Percentiles rank a stretch among this genome's conserved stretches.
phyloP scores from a whole-genome alignment of 2,797 vertebrate species.

The Psittacula echo region DNA sequence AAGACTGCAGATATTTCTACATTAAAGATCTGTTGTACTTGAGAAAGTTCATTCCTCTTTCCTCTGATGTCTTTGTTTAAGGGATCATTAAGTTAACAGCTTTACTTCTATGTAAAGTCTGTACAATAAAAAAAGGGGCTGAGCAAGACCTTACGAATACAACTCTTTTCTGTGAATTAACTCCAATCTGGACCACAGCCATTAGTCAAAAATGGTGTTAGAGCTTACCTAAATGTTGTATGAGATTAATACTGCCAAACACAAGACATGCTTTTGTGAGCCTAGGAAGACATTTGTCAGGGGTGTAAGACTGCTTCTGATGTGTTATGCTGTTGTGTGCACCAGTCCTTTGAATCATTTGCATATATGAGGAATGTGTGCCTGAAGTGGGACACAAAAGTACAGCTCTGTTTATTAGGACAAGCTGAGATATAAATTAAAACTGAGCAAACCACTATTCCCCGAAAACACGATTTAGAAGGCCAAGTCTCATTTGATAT shows the following conservation, averaged over 20 bases:
- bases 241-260: neutral
- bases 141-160: neutral
- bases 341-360: neutral
- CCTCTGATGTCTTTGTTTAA: neutral
- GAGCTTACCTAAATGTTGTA: neutral
- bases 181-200: neutral
- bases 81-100: neutral
- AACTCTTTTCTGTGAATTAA: constrained; percentile 15
- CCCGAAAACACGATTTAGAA: constrained; percentile 29
- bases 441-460: neutral
- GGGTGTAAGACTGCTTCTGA: neutral
- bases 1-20: neutral
- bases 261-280: neutral
- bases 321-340: neutral
- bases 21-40: neutral
- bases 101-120: neutral
- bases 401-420: neutral
- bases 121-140: neutral
- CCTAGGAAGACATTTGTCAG: constrained; percentile 18
- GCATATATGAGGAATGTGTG: constrained; percentile 20
- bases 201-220: neutral
- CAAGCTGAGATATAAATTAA: neutral
- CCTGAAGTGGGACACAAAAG: constrained; percentile 6
- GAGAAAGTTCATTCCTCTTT: neutral
- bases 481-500: constrained; percentile 31